These are phyloP conservation scores for Amblyteles armatorius DNA, from an alignment of 2,888 invertebrate genomes.

Conservation along the genomic window DNA sequence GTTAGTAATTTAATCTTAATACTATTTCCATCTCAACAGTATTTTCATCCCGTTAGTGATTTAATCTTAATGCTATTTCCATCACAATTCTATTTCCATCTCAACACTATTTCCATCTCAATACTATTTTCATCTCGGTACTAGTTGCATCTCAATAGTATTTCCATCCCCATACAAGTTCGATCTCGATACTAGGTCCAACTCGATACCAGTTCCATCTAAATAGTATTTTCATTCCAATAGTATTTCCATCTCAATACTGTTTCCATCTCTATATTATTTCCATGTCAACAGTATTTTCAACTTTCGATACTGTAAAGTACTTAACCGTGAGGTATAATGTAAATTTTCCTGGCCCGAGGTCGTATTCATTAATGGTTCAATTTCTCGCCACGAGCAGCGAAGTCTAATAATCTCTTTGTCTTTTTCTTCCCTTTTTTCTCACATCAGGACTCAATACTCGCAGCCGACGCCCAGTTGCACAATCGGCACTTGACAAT, in stretches of 20 bases:
- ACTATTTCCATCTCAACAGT: background rate
- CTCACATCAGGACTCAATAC: background rate
- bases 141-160: background rate
- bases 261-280: background rate
- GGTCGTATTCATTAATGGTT: background rate
- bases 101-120: background rate
- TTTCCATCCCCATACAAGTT: background rate
- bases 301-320: background rate
- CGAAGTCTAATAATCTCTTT: background rate
- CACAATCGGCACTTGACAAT: constrained; percentile 1
- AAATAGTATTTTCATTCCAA: background rate
- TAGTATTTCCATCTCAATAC: background rate
- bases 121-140: background rate
- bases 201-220: background rate
- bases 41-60: too few relatives aligned
- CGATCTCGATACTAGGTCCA: background rate
- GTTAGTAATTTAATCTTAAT: background rate
- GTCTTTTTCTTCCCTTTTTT: background rate
- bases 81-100: background rate
- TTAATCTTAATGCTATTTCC: too few relatives aligned
- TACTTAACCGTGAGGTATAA: background rate
- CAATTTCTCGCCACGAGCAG: background rate
- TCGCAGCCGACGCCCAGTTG: background rate
- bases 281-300: background rate
- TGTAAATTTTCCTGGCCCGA: background rate